Percentiles rank a stretch among this genome's conserved stretches.
Evolutionary conservation across 2,113 vertebrate species (phyloP).

Genomic region (Oxygymnocypris stewartii): DNA sequence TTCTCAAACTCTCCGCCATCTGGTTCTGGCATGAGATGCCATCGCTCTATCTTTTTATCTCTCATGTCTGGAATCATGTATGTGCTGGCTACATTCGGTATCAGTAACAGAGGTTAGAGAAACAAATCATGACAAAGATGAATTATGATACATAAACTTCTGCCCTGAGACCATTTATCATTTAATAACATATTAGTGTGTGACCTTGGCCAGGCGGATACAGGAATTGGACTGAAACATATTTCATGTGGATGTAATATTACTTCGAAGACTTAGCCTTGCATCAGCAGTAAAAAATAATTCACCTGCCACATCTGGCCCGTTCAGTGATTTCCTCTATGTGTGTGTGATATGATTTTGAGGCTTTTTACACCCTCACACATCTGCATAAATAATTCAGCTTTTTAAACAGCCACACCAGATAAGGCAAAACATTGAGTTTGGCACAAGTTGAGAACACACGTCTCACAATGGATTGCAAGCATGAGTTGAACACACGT

Average conservation of each 20-base stretch:
- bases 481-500: background rate
- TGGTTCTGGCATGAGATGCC: slow-evolving; percentile 26
- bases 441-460: background rate
- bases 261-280: slow-evolving; percentile 50
- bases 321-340: background rate
- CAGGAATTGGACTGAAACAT: slow-evolving; percentile 41
- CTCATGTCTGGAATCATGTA: slow-evolving; percentile 68
- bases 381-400: slow-evolving; percentile 11
- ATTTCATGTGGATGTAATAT: slow-evolving; percentile 62
- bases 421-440: background rate
- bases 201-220: slow-evolving; percentile 56
- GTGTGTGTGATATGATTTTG: slow-evolving; percentile 8
- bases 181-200: slow-evolving; percentile 68
- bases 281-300: slow-evolving; percentile 45
- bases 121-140: slow-evolving; percentile 69
- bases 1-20: slow-evolving; percentile 23
- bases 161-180: slow-evolving; percentile 61
- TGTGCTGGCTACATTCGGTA: slow-evolving; percentile 64
- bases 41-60: background rate
- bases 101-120: slow-evolving; percentile 68
- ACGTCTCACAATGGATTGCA: background rate
- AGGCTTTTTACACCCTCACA: background rate
- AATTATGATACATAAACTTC: slow-evolving; percentile 66
- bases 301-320: slow-evolving; percentile 36
- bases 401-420: background rate